Evolutionary conservation across 2,113 vertebrate species (phyloP).

Genomic region (Theropithecus gelada): DNA sequence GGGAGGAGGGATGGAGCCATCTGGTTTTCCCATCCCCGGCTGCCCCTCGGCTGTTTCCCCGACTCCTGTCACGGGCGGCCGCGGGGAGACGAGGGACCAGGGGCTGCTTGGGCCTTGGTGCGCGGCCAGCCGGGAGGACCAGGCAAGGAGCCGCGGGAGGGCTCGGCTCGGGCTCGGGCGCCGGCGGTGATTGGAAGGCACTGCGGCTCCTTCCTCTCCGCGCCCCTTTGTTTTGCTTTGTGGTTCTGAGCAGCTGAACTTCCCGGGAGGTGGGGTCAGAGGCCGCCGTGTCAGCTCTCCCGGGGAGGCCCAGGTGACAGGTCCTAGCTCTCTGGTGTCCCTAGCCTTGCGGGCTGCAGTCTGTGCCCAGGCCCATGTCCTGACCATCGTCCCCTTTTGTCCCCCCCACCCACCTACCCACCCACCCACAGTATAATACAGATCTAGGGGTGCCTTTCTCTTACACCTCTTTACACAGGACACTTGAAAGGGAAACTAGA

Average conservation of each 20-base stretch:
- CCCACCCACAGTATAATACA: neutral
- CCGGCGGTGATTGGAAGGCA: conserved; percentile 57
- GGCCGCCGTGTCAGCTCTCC: conserved; percentile 47
- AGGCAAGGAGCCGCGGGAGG: neutral
- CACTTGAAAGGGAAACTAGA: neutral
- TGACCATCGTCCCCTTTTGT: conserved; percentile 31
- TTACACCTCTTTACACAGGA: neutral
- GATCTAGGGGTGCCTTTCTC: neutral
- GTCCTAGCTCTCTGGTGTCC: neutral
- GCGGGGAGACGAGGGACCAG: conserved; percentile 46
- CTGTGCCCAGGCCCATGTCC: neutral
- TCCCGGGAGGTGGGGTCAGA: conserved; percentile 73
- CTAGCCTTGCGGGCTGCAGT: neutral
- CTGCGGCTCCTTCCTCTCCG: conserved; percentile 59
- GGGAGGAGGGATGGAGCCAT: conserved; percentile 56
- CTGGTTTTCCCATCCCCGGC: conserved; percentile 64
- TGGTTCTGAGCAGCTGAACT: conserved; percentile 74
- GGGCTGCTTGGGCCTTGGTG: conserved; percentile 45
- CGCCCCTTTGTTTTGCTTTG: conserved; percentile 80
- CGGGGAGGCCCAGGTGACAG: conserved; percentile 57
- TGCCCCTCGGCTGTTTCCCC: conserved; percentile 37
- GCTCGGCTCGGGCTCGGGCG: neutral
- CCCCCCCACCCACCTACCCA: neutral
- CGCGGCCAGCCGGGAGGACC: conserved; percentile 10
- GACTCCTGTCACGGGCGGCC: conserved; percentile 69